Percentiles rank a stretch among this genome's conserved stretches.
Conservation (phyloP, 2,888 invertebrate genomes). For the Unio delphinus region DNA sequence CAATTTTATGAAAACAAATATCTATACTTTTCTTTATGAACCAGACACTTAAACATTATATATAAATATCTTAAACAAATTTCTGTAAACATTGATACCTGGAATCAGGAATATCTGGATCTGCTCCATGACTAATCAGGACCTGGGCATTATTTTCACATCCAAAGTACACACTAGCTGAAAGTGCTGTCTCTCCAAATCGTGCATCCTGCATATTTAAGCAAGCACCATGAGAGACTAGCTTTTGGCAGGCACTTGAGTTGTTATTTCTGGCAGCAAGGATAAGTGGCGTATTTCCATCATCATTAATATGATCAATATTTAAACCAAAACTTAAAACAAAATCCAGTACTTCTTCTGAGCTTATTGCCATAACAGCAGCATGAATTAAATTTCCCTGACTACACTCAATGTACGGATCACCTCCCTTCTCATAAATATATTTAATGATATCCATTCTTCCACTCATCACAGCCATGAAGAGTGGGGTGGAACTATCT, state of each 20-base stretch:
- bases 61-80: too few species aligned
- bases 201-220: constrained; percentile 43
- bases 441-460: constrained; percentile 31
- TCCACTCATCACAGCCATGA: constrained; percentile 42
- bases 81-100: constrained; percentile 24
- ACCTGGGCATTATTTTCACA: constrained; percentile 44
- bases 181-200: constrained; percentile 49
- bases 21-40: too few species aligned
- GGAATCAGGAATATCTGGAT: constrained; percentile 41
- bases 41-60: too few species aligned
- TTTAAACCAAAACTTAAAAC: constrained; percentile 35
- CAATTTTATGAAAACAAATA: too few species aligned
- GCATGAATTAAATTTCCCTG: constrained; percentile 46
- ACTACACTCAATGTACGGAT: constrained; percentile 27
- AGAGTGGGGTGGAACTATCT: constrained; percentile 39
- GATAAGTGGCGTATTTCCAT: constrained; percentile 47
- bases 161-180: constrained; percentile 49
- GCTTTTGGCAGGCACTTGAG: constrained; percentile 24
- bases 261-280: constrained; percentile 33
- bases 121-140: constrained; percentile 45
- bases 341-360: constrained; percentile 27
- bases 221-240: constrained; percentile 35
- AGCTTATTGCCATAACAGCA: constrained; percentile 34
- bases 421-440: constrained; percentile 37
- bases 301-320: constrained; percentile 37